Percentiles rank a stretch among this genome's conserved stretches.
phyloP scores from a whole-genome alignment of 2,888 invertebrate genomes.

The Polyommatus iphigenia region DNA sequence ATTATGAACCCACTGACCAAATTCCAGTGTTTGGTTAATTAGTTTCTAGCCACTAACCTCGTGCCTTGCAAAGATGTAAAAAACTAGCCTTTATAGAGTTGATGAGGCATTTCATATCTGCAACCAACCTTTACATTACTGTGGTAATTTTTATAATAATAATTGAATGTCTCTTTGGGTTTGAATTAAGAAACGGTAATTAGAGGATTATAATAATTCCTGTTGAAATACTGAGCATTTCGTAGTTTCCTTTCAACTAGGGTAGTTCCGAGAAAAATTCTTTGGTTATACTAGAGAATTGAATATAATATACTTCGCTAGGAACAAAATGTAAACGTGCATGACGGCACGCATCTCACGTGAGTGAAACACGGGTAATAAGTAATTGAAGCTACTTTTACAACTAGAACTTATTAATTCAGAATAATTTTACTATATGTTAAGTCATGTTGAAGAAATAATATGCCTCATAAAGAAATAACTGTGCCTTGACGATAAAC shows the following conservation, averaged over 20 bases:
- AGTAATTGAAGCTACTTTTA: conserved; percentile 9
- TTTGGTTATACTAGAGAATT: not conserved
- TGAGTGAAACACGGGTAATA: not conserved
- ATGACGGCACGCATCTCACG: not conserved
- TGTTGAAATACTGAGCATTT: not conserved
- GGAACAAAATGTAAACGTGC: not conserved
- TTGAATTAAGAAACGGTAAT: not conserved
- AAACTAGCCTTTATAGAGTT: not conserved
- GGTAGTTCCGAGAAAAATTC: not conserved
- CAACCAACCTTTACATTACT: not conserved
- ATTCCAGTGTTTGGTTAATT: not conserved
- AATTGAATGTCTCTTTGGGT: not conserved
- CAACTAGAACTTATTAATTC: not conserved
- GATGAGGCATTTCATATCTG: not conserved
- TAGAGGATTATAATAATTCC: not conserved
- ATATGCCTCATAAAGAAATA: not conserved
- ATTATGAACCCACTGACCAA: not conserved
- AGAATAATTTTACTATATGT: not conserved
- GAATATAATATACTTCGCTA: not conserved
- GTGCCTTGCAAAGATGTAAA: not conserved
- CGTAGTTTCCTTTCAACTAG: not conserved
- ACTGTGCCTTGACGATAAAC: not conserved
- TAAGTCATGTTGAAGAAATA: not conserved
- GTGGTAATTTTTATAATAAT: not conserved
- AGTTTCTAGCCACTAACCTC: not conserved